Conservation (phyloP, 2,113 vertebrate species). For the Piaya cayana region DNA sequence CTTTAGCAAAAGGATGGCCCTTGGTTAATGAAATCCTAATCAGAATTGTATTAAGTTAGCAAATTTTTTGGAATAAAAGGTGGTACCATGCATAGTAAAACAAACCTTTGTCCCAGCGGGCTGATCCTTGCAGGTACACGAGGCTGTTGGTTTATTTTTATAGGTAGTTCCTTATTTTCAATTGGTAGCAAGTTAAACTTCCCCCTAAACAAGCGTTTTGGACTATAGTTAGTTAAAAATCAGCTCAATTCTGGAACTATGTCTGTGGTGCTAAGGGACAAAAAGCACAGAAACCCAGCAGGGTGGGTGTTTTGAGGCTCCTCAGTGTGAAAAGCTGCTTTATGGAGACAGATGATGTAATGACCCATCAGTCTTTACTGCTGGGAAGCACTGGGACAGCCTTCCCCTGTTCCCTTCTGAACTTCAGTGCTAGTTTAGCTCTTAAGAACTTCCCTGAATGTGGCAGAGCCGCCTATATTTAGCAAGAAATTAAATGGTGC, state of each 20-base stretch:
- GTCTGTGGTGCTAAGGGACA: background rate
- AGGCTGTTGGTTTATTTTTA: background rate
- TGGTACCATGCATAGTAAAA: background rate
- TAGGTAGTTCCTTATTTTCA: background rate
- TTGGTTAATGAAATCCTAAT: background rate
- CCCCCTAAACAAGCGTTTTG: background rate
- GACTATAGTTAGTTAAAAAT: background rate
- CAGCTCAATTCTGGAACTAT: background rate
- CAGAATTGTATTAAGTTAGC: background rate
- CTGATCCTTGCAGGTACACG: background rate
- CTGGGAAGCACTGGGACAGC: background rate
- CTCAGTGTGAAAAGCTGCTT: background rate
- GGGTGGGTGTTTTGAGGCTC: background rate
- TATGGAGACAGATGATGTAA: background rate
- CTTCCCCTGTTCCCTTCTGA: background rate
- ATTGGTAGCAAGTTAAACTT: background rate
- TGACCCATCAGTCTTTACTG: background rate
- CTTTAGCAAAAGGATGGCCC: rapidly evolving
- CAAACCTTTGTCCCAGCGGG: background rate
- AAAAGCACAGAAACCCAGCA: background rate
- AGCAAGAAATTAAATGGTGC: background rate
- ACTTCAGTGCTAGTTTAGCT: background rate
- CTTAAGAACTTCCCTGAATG: background rate
- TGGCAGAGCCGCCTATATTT: background rate
- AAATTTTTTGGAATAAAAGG: background rate